phyloP scores from a whole-genome alignment of 2,888 invertebrate genomes.

The Eristalis pertinax region DNA sequence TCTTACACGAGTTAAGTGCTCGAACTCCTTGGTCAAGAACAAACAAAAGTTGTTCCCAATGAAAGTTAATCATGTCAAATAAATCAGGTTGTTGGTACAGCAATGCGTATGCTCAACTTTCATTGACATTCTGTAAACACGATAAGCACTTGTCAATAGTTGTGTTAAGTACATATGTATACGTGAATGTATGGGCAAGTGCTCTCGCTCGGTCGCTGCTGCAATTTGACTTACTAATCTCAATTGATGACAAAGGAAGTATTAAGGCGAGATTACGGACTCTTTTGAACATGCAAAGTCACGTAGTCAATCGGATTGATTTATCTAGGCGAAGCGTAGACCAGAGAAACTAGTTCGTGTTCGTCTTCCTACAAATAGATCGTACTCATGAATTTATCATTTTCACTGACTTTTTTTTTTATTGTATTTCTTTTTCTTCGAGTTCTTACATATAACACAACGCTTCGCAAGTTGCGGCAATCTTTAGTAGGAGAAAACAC shows the following conservation, averaged over 20 bases:
- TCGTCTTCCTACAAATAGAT: slow-evolving; percentile 15
- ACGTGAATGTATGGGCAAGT: not conserved
- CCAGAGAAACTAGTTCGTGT: slow-evolving; percentile 59
- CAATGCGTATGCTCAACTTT: slow-evolving; percentile 58
- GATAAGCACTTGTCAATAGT: slow-evolving; percentile 63
- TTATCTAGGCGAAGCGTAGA: slow-evolving; percentile 55
- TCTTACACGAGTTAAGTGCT: not conserved
- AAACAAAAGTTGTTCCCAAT: slow-evolving; percentile 20
- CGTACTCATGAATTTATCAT: slow-evolving; percentile 28
- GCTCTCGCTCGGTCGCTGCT: slow-evolving; percentile 6
- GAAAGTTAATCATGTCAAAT: slow-evolving; percentile 67
- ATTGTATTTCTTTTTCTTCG: slow-evolving; percentile 24
- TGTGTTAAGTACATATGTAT: slow-evolving; percentile 11
- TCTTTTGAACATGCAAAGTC: slow-evolving; percentile 58
- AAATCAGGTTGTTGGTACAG: slow-evolving; percentile 50
- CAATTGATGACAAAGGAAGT: slow-evolving; percentile 57
- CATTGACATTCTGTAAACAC: slow-evolving; percentile 61
- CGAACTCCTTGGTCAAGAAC: slow-evolving; percentile 3
- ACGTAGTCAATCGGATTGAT: slow-evolving; percentile 68
- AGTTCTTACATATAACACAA: slow-evolving; percentile 11
- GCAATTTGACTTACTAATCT: slow-evolving; percentile 64
- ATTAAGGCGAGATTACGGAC: slow-evolving; percentile 53
- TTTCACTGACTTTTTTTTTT: slow-evolving; percentile 12
- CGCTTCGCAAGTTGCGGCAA: not conserved
- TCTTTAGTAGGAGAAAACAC: slow-evolving; percentile 25